phyloP scores from a whole-genome alignment of 2,113 vertebrate species.

The Furnarius figulus region DNA sequence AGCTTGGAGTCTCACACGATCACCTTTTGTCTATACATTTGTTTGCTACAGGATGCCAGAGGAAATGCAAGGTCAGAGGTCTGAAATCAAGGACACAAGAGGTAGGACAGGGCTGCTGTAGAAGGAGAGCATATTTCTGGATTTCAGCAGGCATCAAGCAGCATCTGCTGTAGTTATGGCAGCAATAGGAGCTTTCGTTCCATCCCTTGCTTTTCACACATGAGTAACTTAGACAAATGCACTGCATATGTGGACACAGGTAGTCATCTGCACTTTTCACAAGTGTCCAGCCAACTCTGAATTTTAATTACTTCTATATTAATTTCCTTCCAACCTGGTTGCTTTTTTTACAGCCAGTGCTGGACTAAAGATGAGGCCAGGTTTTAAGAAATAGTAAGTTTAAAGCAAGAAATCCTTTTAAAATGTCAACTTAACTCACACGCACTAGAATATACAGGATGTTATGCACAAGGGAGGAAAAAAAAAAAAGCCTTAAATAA shows the following conservation, averaged over 20 bases:
- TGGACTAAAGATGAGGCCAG: background rate
- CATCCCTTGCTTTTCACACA: constrained; percentile 35
- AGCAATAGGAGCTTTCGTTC: constrained; percentile 20
- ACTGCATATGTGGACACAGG: constrained; percentile 63
- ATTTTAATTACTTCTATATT: constrained; percentile 55
- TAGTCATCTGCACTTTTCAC: constrained; percentile 59
- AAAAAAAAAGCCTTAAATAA: background rate
- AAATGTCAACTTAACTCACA: background rate
- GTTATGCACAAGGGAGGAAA: background rate
- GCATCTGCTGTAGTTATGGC: constrained; percentile 58
- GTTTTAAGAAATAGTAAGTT: background rate
- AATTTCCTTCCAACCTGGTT: constrained; percentile 38
- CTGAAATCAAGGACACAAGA: background rate
- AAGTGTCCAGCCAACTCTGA: constrained; percentile 44
- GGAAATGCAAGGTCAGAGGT: background rate
- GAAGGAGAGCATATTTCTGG: constrained; percentile 12
- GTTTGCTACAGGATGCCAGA: background rate
- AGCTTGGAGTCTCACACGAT: background rate
- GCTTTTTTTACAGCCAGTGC: background rate
- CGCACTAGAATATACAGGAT: background rate
- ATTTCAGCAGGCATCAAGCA: constrained; percentile 1
- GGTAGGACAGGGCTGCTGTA: background rate
- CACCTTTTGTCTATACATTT: background rate
- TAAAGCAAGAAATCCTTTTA: background rate
- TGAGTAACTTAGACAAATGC: constrained; percentile 48